Percentiles rank a stretch among this genome's conserved stretches.
Evolutionary conservation across 30 jellyfish, hydroid and myxozoan species (phyloP).

Genomic region (Chrysaora quinquecirrha): DNA sequence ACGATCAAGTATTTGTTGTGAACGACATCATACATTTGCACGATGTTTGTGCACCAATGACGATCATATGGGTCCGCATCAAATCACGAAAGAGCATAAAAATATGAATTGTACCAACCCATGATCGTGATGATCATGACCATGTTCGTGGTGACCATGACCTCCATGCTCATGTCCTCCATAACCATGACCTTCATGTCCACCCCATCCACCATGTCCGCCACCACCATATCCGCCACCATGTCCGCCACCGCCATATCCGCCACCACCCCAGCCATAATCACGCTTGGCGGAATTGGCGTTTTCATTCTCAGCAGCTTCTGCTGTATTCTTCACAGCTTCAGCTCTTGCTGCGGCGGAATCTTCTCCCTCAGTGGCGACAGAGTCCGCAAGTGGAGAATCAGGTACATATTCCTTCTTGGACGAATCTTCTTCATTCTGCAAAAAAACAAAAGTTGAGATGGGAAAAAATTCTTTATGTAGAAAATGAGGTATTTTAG

Average conservation of each 20-base stretch:
- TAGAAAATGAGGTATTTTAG: too few species aligned
- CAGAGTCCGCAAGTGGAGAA: conserved; percentile 34
- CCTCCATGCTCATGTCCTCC: conserved; percentile 91
- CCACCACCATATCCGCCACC: conserved; percentile 34
- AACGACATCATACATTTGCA: too few species aligned
- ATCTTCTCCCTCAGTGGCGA: conserved; percentile 71
- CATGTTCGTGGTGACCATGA: conserved; percentile 97
- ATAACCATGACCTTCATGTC: conserved; percentile 78
- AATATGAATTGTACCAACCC: too few species aligned
- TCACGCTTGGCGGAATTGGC: conserved; percentile 71
- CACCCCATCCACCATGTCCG: conserved; percentile 57
- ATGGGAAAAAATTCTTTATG: too few species aligned
- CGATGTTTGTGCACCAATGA: too few species aligned
- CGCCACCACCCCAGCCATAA: conserved; percentile 81
- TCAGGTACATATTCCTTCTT: conserved; percentile 61
- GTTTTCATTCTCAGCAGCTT: conserved; percentile 37
- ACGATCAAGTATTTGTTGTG: too few species aligned
- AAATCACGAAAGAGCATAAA: too few species aligned
- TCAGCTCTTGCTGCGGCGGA: conserved; percentile 31
- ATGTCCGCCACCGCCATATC: conserved; percentile 34
- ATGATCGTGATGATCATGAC: conserved; percentile 95
- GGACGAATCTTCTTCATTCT: conserved; percentile 51
- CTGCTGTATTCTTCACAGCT: conserved; percentile 13
- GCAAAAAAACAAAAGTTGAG: background rate
- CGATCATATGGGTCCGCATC: too few species aligned